Base-by-base conservation (phyloP, 2,113 vertebrate species). In the Myxocyprinus asiaticus region DNA sequence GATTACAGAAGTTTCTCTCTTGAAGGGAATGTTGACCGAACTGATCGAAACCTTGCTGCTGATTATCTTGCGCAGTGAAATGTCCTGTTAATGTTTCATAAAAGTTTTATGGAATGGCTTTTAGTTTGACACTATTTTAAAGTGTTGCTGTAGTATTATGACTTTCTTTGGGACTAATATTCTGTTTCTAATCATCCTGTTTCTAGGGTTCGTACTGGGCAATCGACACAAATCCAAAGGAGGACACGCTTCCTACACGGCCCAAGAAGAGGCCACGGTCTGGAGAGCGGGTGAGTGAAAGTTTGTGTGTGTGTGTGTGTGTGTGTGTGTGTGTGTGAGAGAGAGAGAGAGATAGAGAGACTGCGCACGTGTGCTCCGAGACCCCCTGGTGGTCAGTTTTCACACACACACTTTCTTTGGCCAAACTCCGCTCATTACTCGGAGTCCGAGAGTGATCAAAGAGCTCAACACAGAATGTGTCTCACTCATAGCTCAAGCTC, bases 221-320 rank as follows among this genome's bases (percentile, higher is more conserved):
- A 81, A 96, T 96, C 77, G 95, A 96, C 90, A 95, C 93, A 85
- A 96, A 95, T 92, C 95, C 95, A 88, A 96, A 96, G 87, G 95
- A 96, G 91, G 95, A 96, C 78, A 84, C 93, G 1, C 89, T 96
- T 88, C 95, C 95, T 77, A 94, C 95, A 66, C 92, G 95, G 90
- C 95, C 95, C 90, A 96, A 96, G 93, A 96, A 96, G 90, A 95
- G 95, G 90, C 94, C 95, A 65, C 93, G 95, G 75, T 96, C 95
- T 87, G 95, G 95, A 91, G 95, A 96, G 88, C 91, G 95, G 91
- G 95, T 96, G 88, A 90, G 89, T 87, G 15, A 80, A 56, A 72
- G 22, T 77, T n/a, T 65, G 9, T 58, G 0, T 5, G 44, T 8
- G 4, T 66, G 11, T 62, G n/a, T 42, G 4, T 6, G 7, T 47